Base-by-base conservation (phyloP, 2,113 vertebrate species). In the Melanostigma gelatinosum region DNA sequence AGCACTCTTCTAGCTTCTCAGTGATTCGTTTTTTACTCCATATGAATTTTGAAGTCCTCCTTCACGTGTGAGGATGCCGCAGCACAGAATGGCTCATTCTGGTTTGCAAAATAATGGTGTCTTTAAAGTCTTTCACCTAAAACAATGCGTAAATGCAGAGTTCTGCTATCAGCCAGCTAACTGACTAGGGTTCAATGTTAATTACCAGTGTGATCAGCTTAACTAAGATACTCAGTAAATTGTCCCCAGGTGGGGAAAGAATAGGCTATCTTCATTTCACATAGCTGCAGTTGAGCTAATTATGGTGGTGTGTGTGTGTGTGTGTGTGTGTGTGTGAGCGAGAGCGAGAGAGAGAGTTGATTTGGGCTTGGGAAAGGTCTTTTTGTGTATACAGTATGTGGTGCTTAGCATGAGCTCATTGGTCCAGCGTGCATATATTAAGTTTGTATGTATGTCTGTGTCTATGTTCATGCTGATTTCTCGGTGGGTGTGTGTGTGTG, bases 171-270 rank as follows among this genome's bases (percentile, higher is more conserved):
- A 79, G 80, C 44, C 80, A 62, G 79, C 85, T 55, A 77, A 87
- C 71, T 80, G 78, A 76, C 60, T 78, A 73, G 65, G 80, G 88
- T 91, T 90, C 91, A 71, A 79, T 86, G 86, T 87, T 94, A 93
- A 94, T 95, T 92, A 93, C 88, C 54, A 91, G 65, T 87, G 85
- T 84, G 83, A 85, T 87, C 85, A 77, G 77, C 87, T 83, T 87
- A 86, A 90, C 88, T 76, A 75, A 82, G 85, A 89, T 72, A 80
- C 77, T 78, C 80, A 78, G 86, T 89, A 92, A 94, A 93, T 92
- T 94, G 92, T 94, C 90, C 93, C 90, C 91, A 94, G 92, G 93
- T 94, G 93, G 87, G 80, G 71, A 89, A 93, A 93, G 88, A 93
- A 94, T 90, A 85, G 84, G 74, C 87, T 77, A 86, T 87, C 85